Base-by-base conservation (phyloP, 2,797 vertebrate species). In the Myiotriccus ornatus region DNA sequence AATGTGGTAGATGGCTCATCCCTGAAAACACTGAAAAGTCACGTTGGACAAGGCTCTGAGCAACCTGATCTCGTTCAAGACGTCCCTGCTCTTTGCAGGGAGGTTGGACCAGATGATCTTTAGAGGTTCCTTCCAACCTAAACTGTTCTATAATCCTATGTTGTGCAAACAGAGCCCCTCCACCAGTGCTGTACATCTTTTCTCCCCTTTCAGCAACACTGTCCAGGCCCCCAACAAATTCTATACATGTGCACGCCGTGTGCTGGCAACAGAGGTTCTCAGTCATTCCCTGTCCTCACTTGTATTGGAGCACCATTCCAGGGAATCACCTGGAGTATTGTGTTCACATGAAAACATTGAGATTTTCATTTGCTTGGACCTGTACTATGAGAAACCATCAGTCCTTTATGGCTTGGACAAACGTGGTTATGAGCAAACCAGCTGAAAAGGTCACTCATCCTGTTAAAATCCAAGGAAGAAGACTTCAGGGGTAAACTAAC, bases 231-330 rank as follows among this genome's bases (percentile, higher is more conserved):
- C 30, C 30, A 44, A 5, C 44, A 44, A 14, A 44, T 76, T 71
- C 32, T 59, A 32, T n/a, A 18, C 1, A 1, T 8, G 21, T 14
- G 9, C 0, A 0, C 0, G 1, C 18, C 1, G 1, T 0, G 1
- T 30, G 6, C 19, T 43, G 20, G 20, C n/a, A 43, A 39, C 12
- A 52, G 23, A 43, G 30, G 32, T 65, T 78, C 43, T 39, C 41
- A 47, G 43, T 46, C 67, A 43, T 75, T 63, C 28, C 43, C 6
- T 41, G 28, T 41, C 60, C 32, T 73, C 35, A 44, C 14, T 32
- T 30, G 14, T 30, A 46, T 7, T 1, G 3, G 5, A 46, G 34
- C 25, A 65, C 70, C 52, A 56, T 41, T 34, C 30, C 19, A 35
- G 22, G 30, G n/a, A 49, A 55, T 39, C 14, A 52, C 46, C 37